These are phyloP conservation scores for Mizuhopecten yessoensis DNA, from an alignment of 1,140 invertebrate genomes.

Conservation along the genomic window DNA sequence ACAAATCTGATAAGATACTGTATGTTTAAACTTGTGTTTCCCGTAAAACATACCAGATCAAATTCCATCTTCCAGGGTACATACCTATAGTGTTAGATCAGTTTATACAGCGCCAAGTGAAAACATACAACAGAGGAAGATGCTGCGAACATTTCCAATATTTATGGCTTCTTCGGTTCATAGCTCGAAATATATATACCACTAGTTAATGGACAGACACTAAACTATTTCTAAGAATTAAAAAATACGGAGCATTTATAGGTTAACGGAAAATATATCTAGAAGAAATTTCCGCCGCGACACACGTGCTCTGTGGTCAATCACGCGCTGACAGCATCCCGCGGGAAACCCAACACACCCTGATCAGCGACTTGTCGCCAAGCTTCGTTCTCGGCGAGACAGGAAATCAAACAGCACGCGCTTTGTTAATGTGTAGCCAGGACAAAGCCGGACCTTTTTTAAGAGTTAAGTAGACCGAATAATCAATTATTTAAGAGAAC, in stretches of 20 bases:
- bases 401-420: neutral
- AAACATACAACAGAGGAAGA: too few species aligned
- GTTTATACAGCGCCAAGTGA: too few species aligned
- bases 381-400: neutral
- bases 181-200: too few species aligned
- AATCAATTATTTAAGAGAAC: slow-evolving; percentile 22
- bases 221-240: neutral
- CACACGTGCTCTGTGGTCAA: neutral
- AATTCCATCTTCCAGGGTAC: too few species aligned
- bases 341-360: neutral
- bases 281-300: neutral
- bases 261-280: neutral
- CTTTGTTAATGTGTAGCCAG: neutral
- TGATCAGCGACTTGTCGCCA: neutral
- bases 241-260: neutral
- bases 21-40: too few species aligned
- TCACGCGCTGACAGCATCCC: neutral
- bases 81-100: too few species aligned
- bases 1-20: too few species aligned
- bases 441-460: neutral
- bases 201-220: too few species aligned
- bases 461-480: neutral
- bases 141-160: too few species aligned
- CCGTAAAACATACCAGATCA: too few species aligned
- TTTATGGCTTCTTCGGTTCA: too few species aligned